Evolutionary conservation across 1,140 invertebrate genomes (phyloP).

Genomic region (Ostrea denselamellosa): DNA sequence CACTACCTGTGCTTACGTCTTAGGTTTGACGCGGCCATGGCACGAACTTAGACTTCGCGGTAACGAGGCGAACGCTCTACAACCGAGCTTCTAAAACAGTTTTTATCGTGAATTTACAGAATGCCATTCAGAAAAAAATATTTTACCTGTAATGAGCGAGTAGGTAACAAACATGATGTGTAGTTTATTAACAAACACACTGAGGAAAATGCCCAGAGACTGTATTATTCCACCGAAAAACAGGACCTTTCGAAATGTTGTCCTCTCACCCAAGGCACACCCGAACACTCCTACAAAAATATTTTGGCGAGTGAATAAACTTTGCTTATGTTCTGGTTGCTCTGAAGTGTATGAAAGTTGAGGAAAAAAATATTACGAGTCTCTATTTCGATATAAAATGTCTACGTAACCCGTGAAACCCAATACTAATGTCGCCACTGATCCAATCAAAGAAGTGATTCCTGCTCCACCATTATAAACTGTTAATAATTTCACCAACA

Average conservation of each 20-base stretch:
- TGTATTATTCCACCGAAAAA: background rate
- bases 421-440: background rate
- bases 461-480: background rate
- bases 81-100: no score
- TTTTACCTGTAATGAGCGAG: background rate
- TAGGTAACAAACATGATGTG: background rate
- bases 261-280: background rate
- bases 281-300: background rate
- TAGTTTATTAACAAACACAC: background rate
- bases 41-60: no score
- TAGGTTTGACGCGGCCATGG: no score
- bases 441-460: background rate
- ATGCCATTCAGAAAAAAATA: background rate
- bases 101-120: no score
- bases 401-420: background rate
- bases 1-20: no score
- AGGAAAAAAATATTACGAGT: no score
- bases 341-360: no score
- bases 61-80: no score
- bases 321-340: no score
- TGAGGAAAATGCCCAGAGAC: background rate
- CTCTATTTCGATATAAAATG: no score
- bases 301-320: no score
- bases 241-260: background rate
- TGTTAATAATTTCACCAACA: background rate